phyloP scores from a whole-genome alignment of 2,113 vertebrate genomes.

The Semnornis frantzii region DNA sequence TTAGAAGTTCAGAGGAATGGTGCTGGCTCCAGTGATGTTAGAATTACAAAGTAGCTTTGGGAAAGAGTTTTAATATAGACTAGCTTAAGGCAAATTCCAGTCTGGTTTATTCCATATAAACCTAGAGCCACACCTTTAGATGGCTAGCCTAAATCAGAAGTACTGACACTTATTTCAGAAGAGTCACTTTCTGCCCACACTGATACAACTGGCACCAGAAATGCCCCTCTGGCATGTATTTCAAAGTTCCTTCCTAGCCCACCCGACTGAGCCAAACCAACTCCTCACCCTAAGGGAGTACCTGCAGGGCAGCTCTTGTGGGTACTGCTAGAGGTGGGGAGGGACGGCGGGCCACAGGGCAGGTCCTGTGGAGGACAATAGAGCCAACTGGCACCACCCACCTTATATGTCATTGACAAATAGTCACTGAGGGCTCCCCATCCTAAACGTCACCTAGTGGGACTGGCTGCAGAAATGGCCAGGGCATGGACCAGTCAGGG shows the following conservation, averaged over 20 bases:
- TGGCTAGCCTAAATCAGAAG: not conserved
- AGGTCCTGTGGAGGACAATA: not conserved
- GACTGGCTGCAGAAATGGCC: not conserved
- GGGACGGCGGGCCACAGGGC: not conserved
- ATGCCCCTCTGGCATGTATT: not conserved
- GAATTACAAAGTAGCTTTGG: not conserved
- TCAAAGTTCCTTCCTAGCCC: not conserved
- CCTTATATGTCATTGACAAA: not conserved
- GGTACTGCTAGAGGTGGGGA: not conserved
- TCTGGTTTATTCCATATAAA: not conserved
- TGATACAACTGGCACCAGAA: not conserved
- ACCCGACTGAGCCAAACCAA: not conserved
- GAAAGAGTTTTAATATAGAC: not conserved
- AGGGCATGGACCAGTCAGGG: not conserved
- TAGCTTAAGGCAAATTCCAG: not conserved
- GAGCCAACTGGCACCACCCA: not conserved
- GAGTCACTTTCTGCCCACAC: not conserved
- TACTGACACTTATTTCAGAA: not conserved
- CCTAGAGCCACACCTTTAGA: not conserved
- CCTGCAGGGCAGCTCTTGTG: not conserved
- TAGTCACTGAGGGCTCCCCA: not conserved
- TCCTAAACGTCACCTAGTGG: not conserved
- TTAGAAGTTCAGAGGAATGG: not conserved
- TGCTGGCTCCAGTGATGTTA: rapidly evolving
- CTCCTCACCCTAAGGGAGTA: not conserved